Conservation (phyloP, 2,113 vertebrate species). For the Cisticola juncidis region DNA sequence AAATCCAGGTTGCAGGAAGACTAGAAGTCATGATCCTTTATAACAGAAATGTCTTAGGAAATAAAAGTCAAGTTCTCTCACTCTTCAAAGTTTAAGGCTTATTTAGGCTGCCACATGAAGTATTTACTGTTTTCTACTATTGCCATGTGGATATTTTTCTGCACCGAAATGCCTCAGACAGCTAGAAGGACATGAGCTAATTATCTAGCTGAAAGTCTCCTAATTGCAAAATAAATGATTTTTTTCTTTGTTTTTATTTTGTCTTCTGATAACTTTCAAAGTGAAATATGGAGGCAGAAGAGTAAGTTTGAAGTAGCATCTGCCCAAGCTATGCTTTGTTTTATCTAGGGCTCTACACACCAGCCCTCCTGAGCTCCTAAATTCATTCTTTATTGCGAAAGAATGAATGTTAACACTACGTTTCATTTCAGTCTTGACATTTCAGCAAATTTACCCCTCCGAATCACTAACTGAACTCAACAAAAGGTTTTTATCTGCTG, state of each 20-base stretch:
- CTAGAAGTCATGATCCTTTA: not conserved
- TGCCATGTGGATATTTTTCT: not conserved
- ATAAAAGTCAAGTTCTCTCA: not conserved
- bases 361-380: not conserved
- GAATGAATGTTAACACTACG: not conserved
- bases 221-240: not conserved
- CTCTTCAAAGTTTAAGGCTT: not conserved
- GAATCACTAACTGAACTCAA: slow-evolving; percentile 52
- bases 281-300: not conserved
- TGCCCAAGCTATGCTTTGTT: not conserved
- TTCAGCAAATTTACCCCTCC: slow-evolving; percentile 53
- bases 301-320: not conserved
- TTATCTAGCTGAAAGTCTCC: not conserved
- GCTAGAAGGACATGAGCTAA: not conserved
- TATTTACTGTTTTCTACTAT: not conserved
- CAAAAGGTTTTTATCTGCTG: slow-evolving; percentile 57
- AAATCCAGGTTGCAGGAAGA: not conserved
- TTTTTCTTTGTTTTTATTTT: not conserved
- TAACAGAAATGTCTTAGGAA: not conserved
- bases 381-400: slow-evolving; percentile 15
- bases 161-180: not conserved
- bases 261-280: not conserved
- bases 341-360: not conserved
- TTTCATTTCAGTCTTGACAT: not conserved
- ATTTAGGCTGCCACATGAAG: not conserved